phyloP scores from a whole-genome alignment of 92 coral and sea anemone genomes.

The Umimayanthus chanpuru region DNA sequence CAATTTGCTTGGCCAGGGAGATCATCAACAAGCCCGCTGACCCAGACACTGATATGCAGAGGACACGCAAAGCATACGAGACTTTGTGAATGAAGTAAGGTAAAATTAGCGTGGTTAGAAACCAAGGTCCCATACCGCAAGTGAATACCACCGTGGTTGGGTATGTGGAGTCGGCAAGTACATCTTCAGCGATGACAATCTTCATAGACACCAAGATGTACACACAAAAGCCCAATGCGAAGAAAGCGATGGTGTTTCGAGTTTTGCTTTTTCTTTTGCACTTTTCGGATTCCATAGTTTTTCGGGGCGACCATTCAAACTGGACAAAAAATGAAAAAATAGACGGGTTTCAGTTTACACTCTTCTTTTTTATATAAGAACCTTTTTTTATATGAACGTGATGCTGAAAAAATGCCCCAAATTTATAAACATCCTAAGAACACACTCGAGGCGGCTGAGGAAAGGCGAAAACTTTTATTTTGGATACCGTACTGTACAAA shows the following conservation, averaged over 20 bases:
- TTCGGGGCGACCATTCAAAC: not conserved
- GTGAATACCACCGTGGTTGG: conserved; percentile 48
- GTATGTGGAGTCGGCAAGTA: conserved; percentile 32
- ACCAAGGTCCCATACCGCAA: conserved; percentile 50
- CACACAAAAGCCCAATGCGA: conserved; percentile 25
- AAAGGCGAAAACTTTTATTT: too few species aligned
- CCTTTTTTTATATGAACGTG: too few species aligned
- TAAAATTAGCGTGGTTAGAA: conserved; percentile 42
- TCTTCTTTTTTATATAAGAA: too few species aligned
- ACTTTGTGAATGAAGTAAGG: conserved; percentile 44
- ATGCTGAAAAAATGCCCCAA: too few species aligned
- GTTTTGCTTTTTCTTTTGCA: too few species aligned
- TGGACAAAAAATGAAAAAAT: too few species aligned
- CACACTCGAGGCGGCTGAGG: too few species aligned
- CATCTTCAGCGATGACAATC: conserved; percentile 46
- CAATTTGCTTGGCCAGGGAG: conserved; percentile 10
- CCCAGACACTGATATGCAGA: conserved; percentile 15
- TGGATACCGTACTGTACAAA: too few species aligned
- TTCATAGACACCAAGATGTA: conserved; percentile 46
- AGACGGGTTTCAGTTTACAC: too few species aligned
- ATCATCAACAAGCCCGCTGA: conserved; percentile 26
- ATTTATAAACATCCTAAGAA: too few species aligned
- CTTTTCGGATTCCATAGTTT: not conserved
- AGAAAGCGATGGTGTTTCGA: conserved; percentile 40
- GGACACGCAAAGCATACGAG: conserved; percentile 31